These are phyloP conservation scores for Anthophora plumipes DNA, from an alignment of 2,888 invertebrate species.

Conservation along the genomic window DNA sequence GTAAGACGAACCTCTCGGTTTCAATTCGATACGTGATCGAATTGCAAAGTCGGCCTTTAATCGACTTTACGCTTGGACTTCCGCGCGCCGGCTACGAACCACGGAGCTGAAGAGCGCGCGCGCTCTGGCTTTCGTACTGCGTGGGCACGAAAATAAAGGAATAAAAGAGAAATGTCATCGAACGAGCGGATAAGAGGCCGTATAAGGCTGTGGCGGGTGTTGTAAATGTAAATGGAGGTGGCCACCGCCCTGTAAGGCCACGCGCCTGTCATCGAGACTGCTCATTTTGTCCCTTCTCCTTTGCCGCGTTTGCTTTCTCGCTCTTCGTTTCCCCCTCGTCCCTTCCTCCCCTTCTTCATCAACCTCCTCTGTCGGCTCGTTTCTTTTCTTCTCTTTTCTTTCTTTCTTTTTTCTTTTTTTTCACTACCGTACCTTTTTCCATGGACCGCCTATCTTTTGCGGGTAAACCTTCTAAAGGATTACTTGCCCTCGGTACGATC, in stretches of 20 bases:
- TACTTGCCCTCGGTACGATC: slow-evolving; percentile 51
- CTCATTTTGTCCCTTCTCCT: slow-evolving; percentile 62
- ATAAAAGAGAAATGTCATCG: slow-evolving; percentile 75
- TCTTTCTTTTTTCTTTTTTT: background rate
- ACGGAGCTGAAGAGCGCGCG: background rate
- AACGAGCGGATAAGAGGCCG: slow-evolving; percentile 72
- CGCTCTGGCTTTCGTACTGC: slow-evolving; percentile 50
- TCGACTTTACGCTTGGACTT: slow-evolving; percentile 39
- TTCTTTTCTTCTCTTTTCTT: slow-evolving; percentile 2
- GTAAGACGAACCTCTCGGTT: slow-evolving; percentile 8
- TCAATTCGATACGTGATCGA: slow-evolving; percentile 45
- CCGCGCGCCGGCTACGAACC: slow-evolving; percentile 44
- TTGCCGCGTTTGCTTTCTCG: slow-evolving; percentile 4
- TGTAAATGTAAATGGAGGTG: slow-evolving; percentile 79
- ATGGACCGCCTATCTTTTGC: slow-evolving; percentile 37
- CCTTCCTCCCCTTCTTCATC: background rate
- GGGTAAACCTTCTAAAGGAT: slow-evolving; percentile 53
- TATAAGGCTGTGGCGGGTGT: slow-evolving; percentile 76
- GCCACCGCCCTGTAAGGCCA: slow-evolving; percentile 77
- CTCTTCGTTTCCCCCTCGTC: slow-evolving; percentile 1
- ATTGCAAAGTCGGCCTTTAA: slow-evolving; percentile 43
- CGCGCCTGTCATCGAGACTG: slow-evolving; percentile 76
- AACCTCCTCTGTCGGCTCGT: background rate
- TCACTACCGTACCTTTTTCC: slow-evolving; percentile 5
- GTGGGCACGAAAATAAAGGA: slow-evolving; percentile 62